Base-by-base conservation (phyloP, 2,888 invertebrate genomes). In the Thyatira batis region DNA sequence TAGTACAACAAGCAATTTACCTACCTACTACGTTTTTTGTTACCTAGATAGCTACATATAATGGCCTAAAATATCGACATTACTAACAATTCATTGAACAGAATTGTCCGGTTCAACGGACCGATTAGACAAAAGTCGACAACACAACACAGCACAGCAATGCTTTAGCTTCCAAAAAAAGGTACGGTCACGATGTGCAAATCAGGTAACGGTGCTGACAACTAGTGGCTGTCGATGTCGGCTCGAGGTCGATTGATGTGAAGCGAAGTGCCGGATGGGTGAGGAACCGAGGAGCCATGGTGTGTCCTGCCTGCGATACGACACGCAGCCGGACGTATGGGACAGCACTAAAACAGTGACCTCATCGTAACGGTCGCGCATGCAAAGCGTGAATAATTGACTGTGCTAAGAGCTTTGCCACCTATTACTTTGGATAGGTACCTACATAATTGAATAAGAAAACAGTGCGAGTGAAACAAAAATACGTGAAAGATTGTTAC, bases 151-250 rank as follows among this genome's bases (percentile, higher is more conserved):
- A 21, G 30, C 49, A 23, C 1, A 33, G 13, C 30, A 21, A 13
- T 20, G 21, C 23, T 50, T 50, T 55, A 58, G 53, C 39, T 39
- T 45, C 28, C 20, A 48, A 48, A 48, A 48, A 48, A 48, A 28
- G 48, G 27, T 27, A 27, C 20, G 58, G 75, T 71, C 78, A 78
- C 78, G 77, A 77, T 73, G 75, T 73, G 81, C 80, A 83, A 85
- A 85, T 82, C 80, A 62, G 57, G 54, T 85, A 86, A 85, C 87
- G 83, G 86, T 77, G 77, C 13, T n/a, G n/a, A n/a, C n/a, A n/a
- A n/a, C n/a, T 48, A 10, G 25, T 45, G n/a, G 45, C 58, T 54
- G 57, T 61, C 53, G 65, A 61, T 39, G n/a, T 39, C 39, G 39
- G 39, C 39, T 65, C 66, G 67, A 58, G 52, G 71, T 64, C 62